Base-by-base conservation (phyloP, 2,797 vertebrate species). In the Taeniopygia guttata region DNA sequence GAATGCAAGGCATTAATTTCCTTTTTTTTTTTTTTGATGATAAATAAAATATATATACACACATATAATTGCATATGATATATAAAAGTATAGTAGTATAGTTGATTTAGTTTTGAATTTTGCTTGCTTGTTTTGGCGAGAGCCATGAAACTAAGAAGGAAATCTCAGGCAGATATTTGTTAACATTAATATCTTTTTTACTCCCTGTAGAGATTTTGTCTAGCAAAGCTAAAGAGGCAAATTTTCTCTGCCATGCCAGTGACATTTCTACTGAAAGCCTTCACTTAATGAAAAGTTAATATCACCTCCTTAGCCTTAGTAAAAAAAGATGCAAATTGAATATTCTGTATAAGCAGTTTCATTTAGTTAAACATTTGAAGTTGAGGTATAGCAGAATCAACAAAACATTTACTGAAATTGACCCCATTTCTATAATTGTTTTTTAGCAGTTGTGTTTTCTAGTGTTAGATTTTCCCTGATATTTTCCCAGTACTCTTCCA, bases 361-460 rank as follows among this genome's bases (percentile, higher is more conserved):
- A 88, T 91, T 80, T 42, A 64, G 12, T 45, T 86, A 58, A 72
- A 69, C 45, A 66, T 60, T 79, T 82, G 40, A 82, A 87, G 38
- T 3, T 92, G 59, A 73, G 22, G 21, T 40, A 52, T 5, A 66
- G 32, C 20, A 69, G 23, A 73, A 85, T 13, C 13, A 45, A 42
- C 5, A 26, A 48, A 92, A 76, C 16, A 45, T 45, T 88, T 75
- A 42, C 46, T 81, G 34, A 52, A 15, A 15, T 42, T 93, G 62
- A 66, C 11, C 6, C 23, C 5, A 8, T 4, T 78, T 64, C 48
- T 32, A 36, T 8, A 66, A 26, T 16, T 59, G 42, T 12, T 48
- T 86, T 72, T 89, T 16, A 78, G 32, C 42, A 30, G 21, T 14
- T 72, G 6, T 54, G 6, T 5, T 75, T 78, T 38, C 5, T 23